Conservation (phyloP, 2,113 vertebrate genomes). For the Notothenia rossii region DNA sequence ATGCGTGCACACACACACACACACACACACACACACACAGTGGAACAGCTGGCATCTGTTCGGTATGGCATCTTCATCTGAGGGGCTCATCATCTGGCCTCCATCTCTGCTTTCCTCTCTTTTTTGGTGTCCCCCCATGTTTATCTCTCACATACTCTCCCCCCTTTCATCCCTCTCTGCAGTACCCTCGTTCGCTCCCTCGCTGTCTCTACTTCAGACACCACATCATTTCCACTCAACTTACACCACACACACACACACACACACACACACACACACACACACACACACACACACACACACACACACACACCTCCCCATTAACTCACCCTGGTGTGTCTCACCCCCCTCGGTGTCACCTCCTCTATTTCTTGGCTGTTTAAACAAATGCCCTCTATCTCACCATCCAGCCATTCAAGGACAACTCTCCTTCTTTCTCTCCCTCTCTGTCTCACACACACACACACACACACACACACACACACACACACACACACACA, state of each 20-base stretch:
- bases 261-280: slow-evolving; percentile 16
- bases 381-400: slow-evolving; percentile 66
- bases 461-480: too few relatives aligned
- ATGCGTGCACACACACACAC: slow-evolving; percentile 30
- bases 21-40: slow-evolving; percentile 37
- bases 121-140: slow-evolving; percentile 25
- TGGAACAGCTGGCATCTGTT: slow-evolving; percentile 69
- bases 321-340: slow-evolving; percentile 29
- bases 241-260: slow-evolving; percentile 14
- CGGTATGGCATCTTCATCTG: slow-evolving; percentile 42
- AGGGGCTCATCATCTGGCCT: slow-evolving; percentile 51
- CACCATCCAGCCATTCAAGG: slow-evolving; percentile 66
- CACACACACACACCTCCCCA: slow-evolving; percentile 12
- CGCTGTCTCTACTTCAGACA: background rate
- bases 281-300: slow-evolving; percentile 20
- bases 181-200: slow-evolving; percentile 6
- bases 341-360: slow-evolving; percentile 49
- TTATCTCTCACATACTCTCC: background rate
- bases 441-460: too few relatives aligned
- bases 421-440: slow-evolving; percentile 16
- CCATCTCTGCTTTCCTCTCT: slow-evolving; percentile 35
- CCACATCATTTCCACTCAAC: slow-evolving; percentile 5
- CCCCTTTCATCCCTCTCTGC: slow-evolving; percentile 9
- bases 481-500: slow-evolving; percentile 10
- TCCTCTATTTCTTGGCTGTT: slow-evolving; percentile 63